Base-by-base conservation (phyloP, 1,140 invertebrate species). In the Saccostrea echinata region DNA sequence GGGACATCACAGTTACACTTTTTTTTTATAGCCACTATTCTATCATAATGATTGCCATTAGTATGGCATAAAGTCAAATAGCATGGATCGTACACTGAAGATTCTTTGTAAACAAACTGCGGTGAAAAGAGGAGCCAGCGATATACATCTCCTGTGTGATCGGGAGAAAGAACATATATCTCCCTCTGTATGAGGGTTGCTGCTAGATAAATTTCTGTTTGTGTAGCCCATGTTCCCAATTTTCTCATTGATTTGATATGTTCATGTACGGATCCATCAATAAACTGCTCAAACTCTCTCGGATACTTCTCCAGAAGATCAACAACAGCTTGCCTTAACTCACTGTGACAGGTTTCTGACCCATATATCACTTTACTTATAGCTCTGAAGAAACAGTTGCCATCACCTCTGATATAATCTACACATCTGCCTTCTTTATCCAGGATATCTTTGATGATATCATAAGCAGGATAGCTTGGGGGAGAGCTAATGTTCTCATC, bases 381-480 rank as follows among this genome's bases (percentile, higher is more conserved):
- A 43, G 93, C 92, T 24, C 93, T 85, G 87, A 94, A 94, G 81
- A 94, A 93, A 86, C 93, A 94, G 88, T 94, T 94, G n/a, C 93
- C 93, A 90, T 94, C 93, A 9, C 93, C 93, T 68, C 84, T 86
- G 18, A 94, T 93, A 85, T 91, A 91, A 86, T 94, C 93, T 57
- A 94, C 89, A 84, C 90, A 89, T 81, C 93, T 86, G 12, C 88
- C 87, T 53, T 90, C 90, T 30, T 57, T 84, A 4, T 82, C 52
- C 9, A 93, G 85, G 68, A 88, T 88, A 52, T 71, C 68, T 64
- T 76, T 55, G 8, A 90, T 88, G n/a, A 86, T 85, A 53, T 76
- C 55, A 33, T 90, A 90, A 24, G 87, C 88, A n/a, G 89, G 89
- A 68, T 90, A 90, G 43, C 85, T 88, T 9, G 89, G 89, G 27